Evolutionary conservation across 2,888 invertebrate species (phyloP).

Genomic region (Liposcelis brunnea): DNA sequence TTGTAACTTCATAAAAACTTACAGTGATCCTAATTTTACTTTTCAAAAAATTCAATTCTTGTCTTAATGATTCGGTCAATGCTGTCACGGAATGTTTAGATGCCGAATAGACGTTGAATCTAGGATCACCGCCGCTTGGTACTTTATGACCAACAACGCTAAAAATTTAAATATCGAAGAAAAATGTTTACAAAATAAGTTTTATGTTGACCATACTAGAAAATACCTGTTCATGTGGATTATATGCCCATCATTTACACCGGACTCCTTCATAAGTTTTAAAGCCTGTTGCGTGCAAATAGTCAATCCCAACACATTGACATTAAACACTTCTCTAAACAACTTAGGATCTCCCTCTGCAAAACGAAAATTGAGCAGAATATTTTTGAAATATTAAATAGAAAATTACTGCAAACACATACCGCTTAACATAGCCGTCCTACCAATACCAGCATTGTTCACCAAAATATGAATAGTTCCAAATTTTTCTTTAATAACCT

Average conservation of each 20-base stretch:
- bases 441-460: constrained; percentile 24
- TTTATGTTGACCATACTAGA: too few species aligned
- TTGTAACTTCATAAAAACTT: constrained; percentile 10
- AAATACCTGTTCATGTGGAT: constrained; percentile 2
- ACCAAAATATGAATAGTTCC: constrained; percentile 24
- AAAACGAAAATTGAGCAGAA: constrained; percentile 5
- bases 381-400: too few species aligned
- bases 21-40: constrained; percentile 16
- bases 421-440: constrained; percentile 18
- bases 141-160: constrained; percentile 23
- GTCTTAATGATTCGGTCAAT: constrained; percentile 24
- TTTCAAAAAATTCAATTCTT: constrained; percentile 21
- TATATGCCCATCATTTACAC: constrained; percentile 15
- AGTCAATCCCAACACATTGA: constrained; percentile 21
- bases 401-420: background rate
- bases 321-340: constrained; percentile 15
- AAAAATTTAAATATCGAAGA: background rate
- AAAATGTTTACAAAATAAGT: too few species aligned
- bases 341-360: constrained; percentile 19
- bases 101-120: constrained; percentile 20
- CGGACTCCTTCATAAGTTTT: constrained; percentile 19
- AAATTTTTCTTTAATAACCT: constrained; percentile 22
- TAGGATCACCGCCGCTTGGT: background rate
- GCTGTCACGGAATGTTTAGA: constrained; percentile 26
- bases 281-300: constrained; percentile 20